Base-by-base conservation (phyloP, 2,888 invertebrate species). In the Lepeophtheirus nordmannii region DNA sequence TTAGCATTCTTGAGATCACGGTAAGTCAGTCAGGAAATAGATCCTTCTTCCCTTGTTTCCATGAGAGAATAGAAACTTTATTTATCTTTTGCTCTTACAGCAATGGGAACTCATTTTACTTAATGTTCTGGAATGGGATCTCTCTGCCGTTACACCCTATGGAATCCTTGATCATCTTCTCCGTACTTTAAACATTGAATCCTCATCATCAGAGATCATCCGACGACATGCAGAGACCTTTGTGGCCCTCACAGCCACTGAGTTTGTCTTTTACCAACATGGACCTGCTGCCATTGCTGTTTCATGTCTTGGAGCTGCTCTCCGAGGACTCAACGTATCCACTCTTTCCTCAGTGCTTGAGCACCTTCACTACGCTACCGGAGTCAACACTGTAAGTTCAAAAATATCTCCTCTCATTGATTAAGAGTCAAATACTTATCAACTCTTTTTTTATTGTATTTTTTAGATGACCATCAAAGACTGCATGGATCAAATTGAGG, bases 101-200 rank as follows among this genome's bases (percentile, higher is more conserved):
- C 22, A 53, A 20, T 63, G 22, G 91, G 96, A 96, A 78, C 80
- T 92, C 72, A 80, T 90, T 74, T 86, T 94, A 71, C 80, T 94
- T 71, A 85, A 86, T 69, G 86, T 87, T 74, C 79, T 96, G 72
- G 89, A 91, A 75, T 96, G 96, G 96, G 91, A 96, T 79, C 81
- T 94, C 70, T 87, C 89, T 12, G 86, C 89, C 38, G 85, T 94
- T 71, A 93, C 93, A 37, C 87, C 93, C 12, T 85, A 90, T 75
- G 94, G 94, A 78, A 94, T 94, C 79, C 80, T 94, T 71, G 86
- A 87, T 72, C 83, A 87, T 74, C 81, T 89, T 73, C 79, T 89
- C 71, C 80, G 82, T 72, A 81, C 86, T 74, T 79, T 89, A 72
- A 85, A 86, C 22, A 79, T 87, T 69, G 80, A 81, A 70, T 81